phyloP scores from a whole-genome alignment of 2,113 vertebrate genomes.

The Rhinolophus ferrumequinum region DNA sequence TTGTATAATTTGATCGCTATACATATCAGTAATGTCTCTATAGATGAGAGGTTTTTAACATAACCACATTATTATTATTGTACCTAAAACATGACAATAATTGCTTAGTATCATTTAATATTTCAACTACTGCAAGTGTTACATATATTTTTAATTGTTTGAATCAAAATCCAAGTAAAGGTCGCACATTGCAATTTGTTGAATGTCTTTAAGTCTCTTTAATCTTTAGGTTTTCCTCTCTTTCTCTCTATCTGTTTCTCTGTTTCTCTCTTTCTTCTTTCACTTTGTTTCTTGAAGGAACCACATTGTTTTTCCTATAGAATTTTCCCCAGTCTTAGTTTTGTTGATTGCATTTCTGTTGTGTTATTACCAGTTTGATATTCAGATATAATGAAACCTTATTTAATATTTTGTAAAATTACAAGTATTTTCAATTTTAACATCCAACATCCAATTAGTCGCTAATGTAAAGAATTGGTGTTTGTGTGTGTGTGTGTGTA shows the following conservation, averaged over 20 bases:
- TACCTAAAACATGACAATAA: not conserved
- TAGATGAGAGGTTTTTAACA: not conserved
- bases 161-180: not conserved
- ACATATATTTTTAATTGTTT: not conserved
- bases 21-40: not conserved
- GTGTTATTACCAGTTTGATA: not conserved
- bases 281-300: not conserved
- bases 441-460: not conserved
- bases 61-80: not conserved
- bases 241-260: not conserved
- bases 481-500: not conserved
- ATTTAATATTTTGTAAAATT: slow-evolving; percentile 8
- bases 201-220: not conserved
- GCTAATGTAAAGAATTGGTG: not conserved
- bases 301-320: not conserved
- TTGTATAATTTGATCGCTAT: not conserved
- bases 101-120: not conserved
- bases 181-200: not conserved
- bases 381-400: not conserved
- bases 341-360: not conserved
- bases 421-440: not conserved
- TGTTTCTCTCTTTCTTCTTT: not conserved
- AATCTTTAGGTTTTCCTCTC: not conserved
- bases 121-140: not conserved
- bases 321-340: not conserved